phyloP scores from a whole-genome alignment of 2,113 vertebrate genomes.

The Aphelocoma coerulescens region DNA sequence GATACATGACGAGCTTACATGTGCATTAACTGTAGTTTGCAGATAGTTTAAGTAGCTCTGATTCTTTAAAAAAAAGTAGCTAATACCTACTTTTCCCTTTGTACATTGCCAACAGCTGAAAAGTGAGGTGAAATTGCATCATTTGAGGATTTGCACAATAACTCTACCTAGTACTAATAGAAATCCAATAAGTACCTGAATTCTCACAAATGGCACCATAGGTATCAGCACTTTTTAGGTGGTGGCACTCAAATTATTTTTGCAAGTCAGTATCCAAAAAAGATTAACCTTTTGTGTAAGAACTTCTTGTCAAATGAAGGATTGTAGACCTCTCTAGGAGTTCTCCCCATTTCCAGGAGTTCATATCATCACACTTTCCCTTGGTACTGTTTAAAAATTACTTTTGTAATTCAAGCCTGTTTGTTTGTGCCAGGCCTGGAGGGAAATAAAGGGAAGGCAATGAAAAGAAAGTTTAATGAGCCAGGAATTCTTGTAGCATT shows the following conservation, averaged over 20 bases:
- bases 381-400: neutral
- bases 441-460: neutral
- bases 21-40: constrained; percentile 71
- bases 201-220: constrained; percentile 9
- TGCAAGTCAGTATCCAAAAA: constrained; percentile 48
- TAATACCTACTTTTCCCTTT: constrained; percentile 57
- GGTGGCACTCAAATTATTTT: constrained; percentile 48
- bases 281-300: constrained; percentile 46
- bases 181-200: neutral
- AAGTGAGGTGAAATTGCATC: constrained; percentile 40
- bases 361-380: neutral
- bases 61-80: constrained; percentile 59
- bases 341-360: constrained; percentile 46
- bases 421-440: neutral
- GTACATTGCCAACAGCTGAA: constrained; percentile 45
- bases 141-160: constrained; percentile 40
- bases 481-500: neutral
- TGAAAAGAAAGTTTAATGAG: neutral
- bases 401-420: neutral
- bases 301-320: constrained; percentile 60
- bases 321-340: constrained; percentile 58
- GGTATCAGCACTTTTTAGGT: constrained; percentile 49
- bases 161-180: neutral
- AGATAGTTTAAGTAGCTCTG: constrained; percentile 55
- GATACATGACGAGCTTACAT: constrained; percentile 72